These are phyloP conservation scores for Sinhomidia bicolor DNA, from an alignment of 2,888 invertebrate genomes.

Conservation along the genomic window DNA sequence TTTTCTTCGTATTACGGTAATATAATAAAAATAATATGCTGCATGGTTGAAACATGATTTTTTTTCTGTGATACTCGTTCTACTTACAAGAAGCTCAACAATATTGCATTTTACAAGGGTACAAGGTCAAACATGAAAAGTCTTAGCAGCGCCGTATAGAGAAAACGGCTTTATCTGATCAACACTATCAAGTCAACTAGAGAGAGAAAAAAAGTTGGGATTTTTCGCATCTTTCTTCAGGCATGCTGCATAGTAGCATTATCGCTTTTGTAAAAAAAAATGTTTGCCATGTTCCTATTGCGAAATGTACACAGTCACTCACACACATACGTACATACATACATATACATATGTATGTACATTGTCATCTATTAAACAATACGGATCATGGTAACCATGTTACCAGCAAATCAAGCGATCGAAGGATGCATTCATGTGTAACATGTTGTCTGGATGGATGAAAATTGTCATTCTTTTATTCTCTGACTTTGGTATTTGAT, in stretches of 20 bases:
- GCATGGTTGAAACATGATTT: background rate
- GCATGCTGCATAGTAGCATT: background rate
- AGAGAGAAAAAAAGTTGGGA: background rate
- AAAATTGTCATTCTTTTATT: constrained; percentile 37
- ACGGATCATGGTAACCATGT: background rate
- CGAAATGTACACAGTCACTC: no score
- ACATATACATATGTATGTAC: background rate
- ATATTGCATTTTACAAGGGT: constrained; percentile 28
- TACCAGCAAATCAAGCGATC: background rate
- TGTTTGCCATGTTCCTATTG: no score
- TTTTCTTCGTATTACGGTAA: background rate
- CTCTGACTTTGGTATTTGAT: no score
- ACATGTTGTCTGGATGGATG: constrained; percentile 26
- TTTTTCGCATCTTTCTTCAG: background rate
- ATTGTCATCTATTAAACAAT: no score
- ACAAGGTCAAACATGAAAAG: constrained; percentile 15
- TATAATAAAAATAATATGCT: constrained; percentile 1
- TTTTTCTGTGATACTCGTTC: background rate
- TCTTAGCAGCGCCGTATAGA: background rate
- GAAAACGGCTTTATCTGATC: background rate
- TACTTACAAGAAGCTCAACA: background rate
- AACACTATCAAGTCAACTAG: no score
- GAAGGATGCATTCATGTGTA: background rate
- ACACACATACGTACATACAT: no score
- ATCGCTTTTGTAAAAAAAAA: background rate